Evolutionary conservation across 1,140 invertebrate genomes (phyloP).

Genomic region (Choristoneura fumiferana): DNA sequence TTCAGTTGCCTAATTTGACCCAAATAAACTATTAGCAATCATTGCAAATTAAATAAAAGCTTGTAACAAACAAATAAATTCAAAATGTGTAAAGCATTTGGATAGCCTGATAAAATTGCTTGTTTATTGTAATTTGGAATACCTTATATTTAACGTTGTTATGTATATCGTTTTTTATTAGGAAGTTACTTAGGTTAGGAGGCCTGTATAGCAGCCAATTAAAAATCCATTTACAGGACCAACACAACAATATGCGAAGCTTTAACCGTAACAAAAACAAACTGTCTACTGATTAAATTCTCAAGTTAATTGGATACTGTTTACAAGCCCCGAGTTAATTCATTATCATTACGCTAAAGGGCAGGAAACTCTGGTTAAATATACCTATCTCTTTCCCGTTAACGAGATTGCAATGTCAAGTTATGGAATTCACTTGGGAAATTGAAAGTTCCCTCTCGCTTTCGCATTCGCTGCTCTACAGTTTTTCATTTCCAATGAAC

Average conservation of each 20-base stretch:
- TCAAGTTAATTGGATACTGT: conserved; percentile 27
- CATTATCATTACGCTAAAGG: conserved; percentile 25
- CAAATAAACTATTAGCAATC: too few species aligned
- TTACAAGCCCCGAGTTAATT: conserved; percentile 22
- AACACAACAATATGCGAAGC: conserved; percentile 9
- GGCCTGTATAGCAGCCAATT: not conserved
- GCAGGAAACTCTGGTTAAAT: conserved; percentile 16
- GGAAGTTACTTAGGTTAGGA: too few species aligned
- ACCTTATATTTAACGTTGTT: too few species aligned
- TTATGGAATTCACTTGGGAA: conserved; percentile 14
- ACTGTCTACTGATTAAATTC: conserved; percentile 22
- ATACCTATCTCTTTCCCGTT: conserved; percentile 13
- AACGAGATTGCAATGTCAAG: conserved; percentile 19
- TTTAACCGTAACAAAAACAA: conserved; percentile 18
- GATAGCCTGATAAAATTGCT: too few species aligned
- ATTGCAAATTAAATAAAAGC: too few species aligned
- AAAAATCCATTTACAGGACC: conserved; percentile 5
- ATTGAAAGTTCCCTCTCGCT: conserved; percentile 13
- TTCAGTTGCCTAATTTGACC: too few species aligned
- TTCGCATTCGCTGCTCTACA: not conserved
- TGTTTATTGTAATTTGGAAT: too few species aligned
- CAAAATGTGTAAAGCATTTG: too few species aligned
- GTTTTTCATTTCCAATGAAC: not conserved
- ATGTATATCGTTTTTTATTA: too few species aligned
- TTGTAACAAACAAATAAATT: too few species aligned